Conservation (phyloP, 2,113 vertebrate genomes). For the Otolemur garnettii region DNA sequence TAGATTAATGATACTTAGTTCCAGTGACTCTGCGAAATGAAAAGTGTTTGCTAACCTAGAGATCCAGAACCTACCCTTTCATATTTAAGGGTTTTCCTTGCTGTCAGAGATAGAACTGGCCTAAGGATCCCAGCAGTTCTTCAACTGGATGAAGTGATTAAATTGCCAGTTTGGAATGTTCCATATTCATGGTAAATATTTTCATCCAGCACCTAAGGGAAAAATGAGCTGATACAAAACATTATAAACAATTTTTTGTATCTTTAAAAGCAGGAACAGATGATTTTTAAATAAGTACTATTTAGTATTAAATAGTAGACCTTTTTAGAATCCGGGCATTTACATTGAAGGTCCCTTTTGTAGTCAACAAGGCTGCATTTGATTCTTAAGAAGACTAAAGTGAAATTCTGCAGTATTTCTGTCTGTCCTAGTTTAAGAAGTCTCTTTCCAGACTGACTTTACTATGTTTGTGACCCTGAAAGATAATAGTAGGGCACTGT, state of each 20-base stretch:
- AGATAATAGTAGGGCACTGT: background rate
- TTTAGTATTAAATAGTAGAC: background rate
- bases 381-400: constrained; percentile 26
- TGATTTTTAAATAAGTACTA: constrained; percentile 38
- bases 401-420: constrained; percentile 28
- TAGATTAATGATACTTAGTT: constrained; percentile 64
- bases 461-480: constrained; percentile 49
- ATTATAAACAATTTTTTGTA: background rate
- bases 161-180: constrained; percentile 31
- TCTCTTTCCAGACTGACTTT: constrained; percentile 49
- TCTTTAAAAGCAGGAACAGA: constrained; percentile 15
- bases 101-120: constrained; percentile 25
- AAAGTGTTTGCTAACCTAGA: constrained; percentile 67
- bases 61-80: constrained; percentile 44
- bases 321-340: constrained; percentile 24
- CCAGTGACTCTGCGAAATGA: constrained; percentile 55
- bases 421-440: constrained; percentile 47
- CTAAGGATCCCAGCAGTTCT: constrained; percentile 16
- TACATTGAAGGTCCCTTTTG: background rate
- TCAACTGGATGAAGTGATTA: constrained; percentile 27
- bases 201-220: constrained; percentile 3
- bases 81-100: constrained; percentile 59
- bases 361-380: background rate
- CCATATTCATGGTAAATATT: background rate
- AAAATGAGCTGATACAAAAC: constrained; percentile 18